Conservation (phyloP, 2,113 vertebrate species). For the Arvicanthis niloticus region DNA sequence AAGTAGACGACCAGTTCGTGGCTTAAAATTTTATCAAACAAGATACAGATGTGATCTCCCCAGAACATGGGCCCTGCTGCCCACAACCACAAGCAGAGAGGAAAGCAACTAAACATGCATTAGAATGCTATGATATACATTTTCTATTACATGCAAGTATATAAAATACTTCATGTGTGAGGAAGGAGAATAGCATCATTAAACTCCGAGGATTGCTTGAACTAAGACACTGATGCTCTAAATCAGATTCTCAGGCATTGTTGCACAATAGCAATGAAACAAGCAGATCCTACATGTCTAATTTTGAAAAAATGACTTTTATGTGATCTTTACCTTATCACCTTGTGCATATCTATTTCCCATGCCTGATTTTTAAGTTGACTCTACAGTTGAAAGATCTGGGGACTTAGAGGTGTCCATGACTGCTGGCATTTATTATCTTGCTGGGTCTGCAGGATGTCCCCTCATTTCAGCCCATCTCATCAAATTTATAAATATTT, state of each 20-base stretch:
- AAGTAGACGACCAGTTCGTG: not conserved
- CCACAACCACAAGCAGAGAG: not conserved
- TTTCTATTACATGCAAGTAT: not conserved
- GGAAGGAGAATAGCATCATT: constrained; percentile 10
- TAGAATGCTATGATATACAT: not conserved
- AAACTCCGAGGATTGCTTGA: constrained; percentile 22
- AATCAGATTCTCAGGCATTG: not conserved
- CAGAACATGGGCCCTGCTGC: not conserved
- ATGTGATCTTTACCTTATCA: not conserved
- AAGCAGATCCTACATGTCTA: constrained; percentile 23
- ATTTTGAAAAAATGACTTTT: constrained; percentile 24
- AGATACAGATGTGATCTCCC: not conserved
- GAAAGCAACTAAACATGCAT: constrained; percentile 4
- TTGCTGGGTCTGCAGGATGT: not conserved
- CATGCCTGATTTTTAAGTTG: not conserved
- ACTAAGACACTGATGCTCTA: constrained; percentile 3
- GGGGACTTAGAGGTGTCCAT: not conserved
- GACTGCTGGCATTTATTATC: not conserved
- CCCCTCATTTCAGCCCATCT: constrained; percentile 33
- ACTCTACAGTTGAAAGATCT: not conserved
- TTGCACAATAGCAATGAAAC: constrained; percentile 13
- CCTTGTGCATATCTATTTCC: not conserved
- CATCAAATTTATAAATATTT: constrained; percentile 14
- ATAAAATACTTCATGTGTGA: not conserved
- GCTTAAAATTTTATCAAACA: constrained; percentile 4